Conservation (phyloP, 2,113 vertebrate species). For the Oxyura jamaicensis region DNA sequence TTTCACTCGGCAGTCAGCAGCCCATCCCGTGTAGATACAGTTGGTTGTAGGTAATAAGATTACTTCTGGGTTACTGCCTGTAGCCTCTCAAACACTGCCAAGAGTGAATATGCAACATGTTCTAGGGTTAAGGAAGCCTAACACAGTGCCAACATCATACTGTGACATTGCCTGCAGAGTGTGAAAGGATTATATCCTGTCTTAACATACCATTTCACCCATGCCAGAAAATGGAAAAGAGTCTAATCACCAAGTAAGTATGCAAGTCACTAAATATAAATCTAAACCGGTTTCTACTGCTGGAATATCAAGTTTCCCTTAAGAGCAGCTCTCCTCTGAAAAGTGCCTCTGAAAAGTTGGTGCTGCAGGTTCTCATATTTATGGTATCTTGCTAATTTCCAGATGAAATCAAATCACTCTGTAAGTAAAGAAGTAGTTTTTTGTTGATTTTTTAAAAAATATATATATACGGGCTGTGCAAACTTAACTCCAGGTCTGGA, state of each 20-base stretch:
- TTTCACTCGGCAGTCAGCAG: constrained; percentile 62
- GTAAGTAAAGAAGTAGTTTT: neutral
- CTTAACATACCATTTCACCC: constrained; percentile 80
- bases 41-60: constrained; percentile 79
- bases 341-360: neutral
- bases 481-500: constrained; percentile 39
- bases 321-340: constrained; percentile 26
- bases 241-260: constrained; percentile 77
- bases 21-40: constrained; percentile 69
- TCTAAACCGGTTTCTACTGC: constrained; percentile 59
- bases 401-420: constrained; percentile 28
- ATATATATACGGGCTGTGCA: neutral
- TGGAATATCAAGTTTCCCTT: constrained; percentile 69
- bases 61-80: constrained; percentile 81
- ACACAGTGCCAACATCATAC: constrained; percentile 80
- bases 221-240: constrained; percentile 73
- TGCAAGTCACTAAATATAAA: constrained; percentile 80
- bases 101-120: constrained; percentile 74
- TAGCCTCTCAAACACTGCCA: constrained; percentile 75
- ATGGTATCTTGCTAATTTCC: constrained; percentile 51
- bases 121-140: constrained; percentile 83
- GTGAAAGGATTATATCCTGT: constrained; percentile 85
- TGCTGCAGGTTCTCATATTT: neutral
- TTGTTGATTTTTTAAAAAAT: no score
- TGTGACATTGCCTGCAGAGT: constrained; percentile 80